Evolutionary conservation across 2,113 vertebrate species (phyloP), one percentile per base, ranked within the genome.

Genomic region (Mungos mungo): DNA sequence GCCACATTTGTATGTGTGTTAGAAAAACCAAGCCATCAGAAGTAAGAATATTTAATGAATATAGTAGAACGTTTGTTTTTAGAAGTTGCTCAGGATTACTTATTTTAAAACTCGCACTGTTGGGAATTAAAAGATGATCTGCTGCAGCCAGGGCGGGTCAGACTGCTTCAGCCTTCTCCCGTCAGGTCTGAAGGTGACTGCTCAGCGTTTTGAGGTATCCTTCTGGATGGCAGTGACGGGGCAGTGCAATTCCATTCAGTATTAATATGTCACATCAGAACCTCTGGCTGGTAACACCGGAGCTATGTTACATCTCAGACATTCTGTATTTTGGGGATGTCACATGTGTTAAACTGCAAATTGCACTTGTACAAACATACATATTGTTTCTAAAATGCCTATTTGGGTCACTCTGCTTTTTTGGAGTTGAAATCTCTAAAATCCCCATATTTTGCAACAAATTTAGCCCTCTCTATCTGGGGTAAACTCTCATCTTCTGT

Each of bases 361-460:
- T 71, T 89, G 23, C 8, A 60, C 19, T 54, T 52, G 35, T 71
- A 21, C 33, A 84, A 45, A 85, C 23, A 35, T 76, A 11, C 19
- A 8, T 19, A 13, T 45, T 76, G n/a, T 87, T 93, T 93, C 74
- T 65, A 45, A 93, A 95, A 72, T 54, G 45, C 33, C 74, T 31
- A 2, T 94, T 94, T 52, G 16, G 25, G 31, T 76, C 65, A 9
- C 13, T 60, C 0, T 83, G 25, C 1, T 60, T 72, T 47, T 87
- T 80, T 57, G 81, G 71, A 89, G 13, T 27, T 82, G 25, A 38
- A 29, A n/a, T 35, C 71, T n/a, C 14, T 74, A 50, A 94, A 94
- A 29, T 72, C 16, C 9, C 3, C 31, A 52, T 57, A 88, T 66
- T 76, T 80, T 84, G 45, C 31, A 81, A 84, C 35, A 82, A n/a